Conservation (phyloP, 1,140 invertebrate genomes). For the Coboldia fuscipes region DNA sequence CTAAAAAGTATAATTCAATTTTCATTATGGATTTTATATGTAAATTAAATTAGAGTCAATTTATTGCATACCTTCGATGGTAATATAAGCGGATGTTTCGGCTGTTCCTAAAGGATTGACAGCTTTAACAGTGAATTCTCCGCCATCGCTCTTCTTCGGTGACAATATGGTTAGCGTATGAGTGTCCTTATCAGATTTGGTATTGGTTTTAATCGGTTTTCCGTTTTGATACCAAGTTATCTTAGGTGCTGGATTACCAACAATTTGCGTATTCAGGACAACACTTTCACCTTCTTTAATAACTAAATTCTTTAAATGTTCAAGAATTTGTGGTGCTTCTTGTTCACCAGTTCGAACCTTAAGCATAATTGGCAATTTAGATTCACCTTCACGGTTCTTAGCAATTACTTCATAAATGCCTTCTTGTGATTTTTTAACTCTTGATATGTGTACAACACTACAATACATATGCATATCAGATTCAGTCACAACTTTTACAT, state of each 20-base stretch:
- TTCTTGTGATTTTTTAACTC: constrained; percentile 57
- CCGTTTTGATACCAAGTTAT: constrained; percentile 62
- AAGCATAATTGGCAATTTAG: constrained; percentile 54
- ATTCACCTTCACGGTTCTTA: constrained; percentile 76
- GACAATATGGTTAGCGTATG: constrained; percentile 44
- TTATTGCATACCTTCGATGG: constrained; percentile 46
- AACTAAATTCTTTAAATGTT: constrained; percentile 48
- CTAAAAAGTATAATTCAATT: constrained; percentile 21
- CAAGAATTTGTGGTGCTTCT: constrained; percentile 59
- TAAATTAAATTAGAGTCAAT: constrained; percentile 5
- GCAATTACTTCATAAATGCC: constrained; percentile 74
- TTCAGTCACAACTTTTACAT: constrained; percentile 46
- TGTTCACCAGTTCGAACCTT: constrained; percentile 58
- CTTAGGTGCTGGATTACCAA: constrained; percentile 57
- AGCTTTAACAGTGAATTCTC: constrained; percentile 60
- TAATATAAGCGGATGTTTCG: constrained; percentile 50
- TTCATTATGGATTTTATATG: not conserved
- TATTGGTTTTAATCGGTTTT: constrained; percentile 34
- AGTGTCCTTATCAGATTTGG: constrained; percentile 41
- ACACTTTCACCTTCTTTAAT: constrained; percentile 59
- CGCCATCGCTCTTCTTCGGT: constrained; percentile 40
- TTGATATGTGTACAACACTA: constrained; percentile 55
- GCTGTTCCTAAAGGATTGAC: constrained; percentile 53
- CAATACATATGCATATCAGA: constrained; percentile 82
- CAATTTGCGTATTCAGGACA: constrained; percentile 50